A percentile compares a stretch with the other conserved stretches of the same genome.
phyloP scores from a whole-genome alignment of 2,888 invertebrate genomes.

The Bruchidius siliquastri region DNA sequence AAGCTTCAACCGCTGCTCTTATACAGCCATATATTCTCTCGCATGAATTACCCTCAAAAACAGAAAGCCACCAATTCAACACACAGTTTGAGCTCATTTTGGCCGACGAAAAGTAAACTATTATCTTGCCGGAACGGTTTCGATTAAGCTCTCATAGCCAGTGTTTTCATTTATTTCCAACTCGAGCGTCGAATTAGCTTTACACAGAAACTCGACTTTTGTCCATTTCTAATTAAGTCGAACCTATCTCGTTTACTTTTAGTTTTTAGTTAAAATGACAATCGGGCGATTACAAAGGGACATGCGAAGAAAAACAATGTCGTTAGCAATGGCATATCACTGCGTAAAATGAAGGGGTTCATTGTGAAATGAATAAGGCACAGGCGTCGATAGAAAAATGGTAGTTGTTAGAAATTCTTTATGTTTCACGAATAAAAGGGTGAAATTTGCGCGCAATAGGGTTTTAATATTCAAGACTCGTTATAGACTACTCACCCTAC shows the following conservation, averaged over 20 bases:
- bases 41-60: neutral
- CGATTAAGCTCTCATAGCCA: neutral
- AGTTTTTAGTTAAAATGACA: neutral
- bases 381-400: neutral
- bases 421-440: no score
- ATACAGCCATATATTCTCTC: no score
- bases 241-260: neutral
- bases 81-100: neutral
- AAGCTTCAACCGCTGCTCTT: no score
- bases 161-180: neutral
- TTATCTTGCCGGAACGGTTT: neutral
- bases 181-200: neutral
- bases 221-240: neutral
- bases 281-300: neutral
- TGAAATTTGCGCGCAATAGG: no score
- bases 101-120: neutral
- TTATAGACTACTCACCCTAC: no score
- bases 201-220: neutral
- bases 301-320: neutral
- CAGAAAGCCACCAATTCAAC: neutral
- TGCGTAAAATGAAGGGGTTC: neutral
- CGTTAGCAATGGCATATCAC: neutral
- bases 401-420: no score
- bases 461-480: no score
- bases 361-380: neutral